Percentiles rank a stretch among this genome's conserved stretches.
Conservation (phyloP, 2,113 vertebrate species). For the Trinectes maculatus region DNA sequence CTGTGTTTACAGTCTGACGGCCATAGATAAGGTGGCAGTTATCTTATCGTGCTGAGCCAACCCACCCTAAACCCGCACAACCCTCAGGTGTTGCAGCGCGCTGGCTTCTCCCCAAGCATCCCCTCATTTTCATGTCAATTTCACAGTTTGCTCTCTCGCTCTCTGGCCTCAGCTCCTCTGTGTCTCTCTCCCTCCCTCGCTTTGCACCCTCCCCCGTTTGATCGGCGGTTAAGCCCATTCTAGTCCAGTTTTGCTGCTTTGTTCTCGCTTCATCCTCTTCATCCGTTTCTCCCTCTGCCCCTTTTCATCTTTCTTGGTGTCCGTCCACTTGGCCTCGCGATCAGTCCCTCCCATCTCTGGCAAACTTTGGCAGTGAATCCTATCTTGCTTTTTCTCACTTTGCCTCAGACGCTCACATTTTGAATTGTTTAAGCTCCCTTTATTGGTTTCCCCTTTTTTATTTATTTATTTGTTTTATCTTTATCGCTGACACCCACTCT, state of each 20-base stretch:
- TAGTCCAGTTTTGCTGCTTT: slow-evolving; percentile 24
- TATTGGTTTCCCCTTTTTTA: slow-evolving; percentile 1
- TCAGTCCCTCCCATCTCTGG: slow-evolving; percentile 40
- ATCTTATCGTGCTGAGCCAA: slow-evolving; percentile 71
- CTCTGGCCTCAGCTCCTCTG: slow-evolving; percentile 18
- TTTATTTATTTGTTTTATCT: slow-evolving; percentile 3
- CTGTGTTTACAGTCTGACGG: slow-evolving; percentile 62
- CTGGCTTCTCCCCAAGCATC: slow-evolving; percentile 44
- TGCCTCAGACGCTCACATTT: background rate
- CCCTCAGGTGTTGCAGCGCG: slow-evolving; percentile 62
- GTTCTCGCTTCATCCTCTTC: slow-evolving; percentile 11
- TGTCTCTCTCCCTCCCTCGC: slow-evolving; percentile 4
- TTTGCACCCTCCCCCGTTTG: slow-evolving; percentile 25
- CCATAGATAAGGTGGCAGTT: slow-evolving; percentile 72
- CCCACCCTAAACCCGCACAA: slow-evolving; percentile 56
- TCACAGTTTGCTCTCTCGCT: slow-evolving; percentile 46
- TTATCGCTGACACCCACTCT: background rate
- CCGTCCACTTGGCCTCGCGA: slow-evolving; percentile 25
- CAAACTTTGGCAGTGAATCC: slow-evolving; percentile 23
- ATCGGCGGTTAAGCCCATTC: slow-evolving; percentile 47
- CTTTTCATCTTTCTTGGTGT: slow-evolving; percentile 47
- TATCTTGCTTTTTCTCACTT: slow-evolving; percentile 5
- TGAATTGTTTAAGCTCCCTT: background rate
- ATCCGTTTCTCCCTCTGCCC: background rate
- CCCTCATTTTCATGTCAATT: slow-evolving; percentile 70